A percentile compares a stretch with the other conserved stretches of the same genome.
Conservation (phyloP, 2,113 vertebrate species). For the Petaurus breviceps region DNA sequence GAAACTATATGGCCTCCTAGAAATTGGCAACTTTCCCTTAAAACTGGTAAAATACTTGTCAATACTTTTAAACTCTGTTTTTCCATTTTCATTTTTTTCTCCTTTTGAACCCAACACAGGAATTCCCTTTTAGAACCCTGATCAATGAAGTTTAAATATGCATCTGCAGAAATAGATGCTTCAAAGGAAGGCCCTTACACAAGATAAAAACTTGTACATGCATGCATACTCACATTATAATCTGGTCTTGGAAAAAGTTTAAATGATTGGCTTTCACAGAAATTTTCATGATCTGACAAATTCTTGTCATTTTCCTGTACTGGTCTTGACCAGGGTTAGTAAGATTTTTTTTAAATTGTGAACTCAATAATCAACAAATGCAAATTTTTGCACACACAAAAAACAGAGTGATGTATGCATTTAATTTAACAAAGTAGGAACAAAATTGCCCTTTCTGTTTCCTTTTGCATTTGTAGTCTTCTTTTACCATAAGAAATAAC, state of each 20-base stretch:
- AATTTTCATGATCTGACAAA: neutral
- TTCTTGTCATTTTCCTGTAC: neutral
- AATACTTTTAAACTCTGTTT: neutral
- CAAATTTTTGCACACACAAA: neutral
- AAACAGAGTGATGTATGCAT: neutral
- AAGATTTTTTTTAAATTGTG: neutral
- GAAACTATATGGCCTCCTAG: neutral
- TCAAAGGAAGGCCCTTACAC: neutral
- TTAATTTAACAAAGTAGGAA: neutral
- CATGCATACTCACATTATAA: neutral
- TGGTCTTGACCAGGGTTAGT: neutral
- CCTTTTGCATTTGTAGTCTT: neutral
- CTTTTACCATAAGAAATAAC: neutral
- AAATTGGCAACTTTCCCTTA: neutral
- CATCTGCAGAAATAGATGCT: neutral
- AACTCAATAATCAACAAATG: neutral
- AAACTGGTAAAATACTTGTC: neutral
- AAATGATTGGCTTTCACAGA: neutral
- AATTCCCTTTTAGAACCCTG: neutral
- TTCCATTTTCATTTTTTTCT: neutral
- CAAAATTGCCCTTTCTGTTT: neutral
- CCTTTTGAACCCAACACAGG: neutral
- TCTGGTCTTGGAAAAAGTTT: neutral
- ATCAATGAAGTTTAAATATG: neutral
- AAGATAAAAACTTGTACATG: neutral